Conservation (phyloP, 2,888 invertebrate species). For the Chrysina gloriosa region DNA sequence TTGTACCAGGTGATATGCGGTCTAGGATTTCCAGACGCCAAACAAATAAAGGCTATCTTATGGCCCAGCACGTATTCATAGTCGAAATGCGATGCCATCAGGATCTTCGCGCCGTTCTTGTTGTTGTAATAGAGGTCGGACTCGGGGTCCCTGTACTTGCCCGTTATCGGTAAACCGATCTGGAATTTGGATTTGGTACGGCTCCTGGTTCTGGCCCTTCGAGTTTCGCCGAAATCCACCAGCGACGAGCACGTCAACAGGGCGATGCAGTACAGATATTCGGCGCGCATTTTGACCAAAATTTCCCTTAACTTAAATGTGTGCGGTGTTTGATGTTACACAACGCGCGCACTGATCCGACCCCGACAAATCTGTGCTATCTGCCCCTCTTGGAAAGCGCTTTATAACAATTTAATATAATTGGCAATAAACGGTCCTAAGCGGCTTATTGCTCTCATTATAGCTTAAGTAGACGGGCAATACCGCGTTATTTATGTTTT, state of each 20-base stretch:
- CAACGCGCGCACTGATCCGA: neutral
- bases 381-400: neutral
- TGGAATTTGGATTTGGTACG: slow-evolving; percentile 85
- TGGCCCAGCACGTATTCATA: slow-evolving; percentile 94
- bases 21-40: slow-evolving; percentile 88
- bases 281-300: slow-evolving; percentile 21
- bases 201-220: slow-evolving; percentile 78
- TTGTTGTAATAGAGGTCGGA: slow-evolving; percentile 93
- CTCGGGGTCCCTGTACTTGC: slow-evolving; percentile 90
- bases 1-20: slow-evolving; percentile 97
- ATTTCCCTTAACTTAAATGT: neutral
- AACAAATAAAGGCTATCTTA: slow-evolving; percentile 93
- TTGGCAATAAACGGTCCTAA: slow-evolving; percentile 9
- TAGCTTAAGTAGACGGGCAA: neutral
- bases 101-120: slow-evolving; percentile 89
- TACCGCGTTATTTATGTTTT: slow-evolving; percentile 3
- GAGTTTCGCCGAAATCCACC: slow-evolving; percentile 60
- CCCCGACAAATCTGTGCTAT: slow-evolving; percentile 5
- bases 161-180: slow-evolving; percentile 88
- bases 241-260: slow-evolving; percentile 39
- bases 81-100: slow-evolving; percentile 91
- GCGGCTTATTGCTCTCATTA: slow-evolving; percentile 7
- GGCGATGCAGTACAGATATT: slow-evolving; percentile 40
- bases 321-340: neutral
- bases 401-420: slow-evolving; percentile 30